Conservation (phyloP, 2,113 vertebrate species). For the Felis catus region DNA sequence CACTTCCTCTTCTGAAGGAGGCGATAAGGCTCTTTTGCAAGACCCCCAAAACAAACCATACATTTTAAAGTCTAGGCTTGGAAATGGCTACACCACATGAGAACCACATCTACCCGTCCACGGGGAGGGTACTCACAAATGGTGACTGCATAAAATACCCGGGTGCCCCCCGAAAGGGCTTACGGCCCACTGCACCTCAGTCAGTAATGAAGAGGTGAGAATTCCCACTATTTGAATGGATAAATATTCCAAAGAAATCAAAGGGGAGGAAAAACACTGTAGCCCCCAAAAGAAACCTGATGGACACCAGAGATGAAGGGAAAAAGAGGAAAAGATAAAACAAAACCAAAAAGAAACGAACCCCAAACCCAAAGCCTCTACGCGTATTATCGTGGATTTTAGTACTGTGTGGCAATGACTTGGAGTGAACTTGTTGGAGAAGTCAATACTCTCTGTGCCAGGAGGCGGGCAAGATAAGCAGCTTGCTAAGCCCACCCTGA, state of each 20-base stretch:
- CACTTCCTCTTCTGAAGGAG: neutral
- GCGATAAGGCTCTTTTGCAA: neutral
- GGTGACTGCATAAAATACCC: too few relatives aligned
- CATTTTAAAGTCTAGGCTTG: neutral
- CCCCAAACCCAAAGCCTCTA: neutral
- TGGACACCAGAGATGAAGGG: neutral
- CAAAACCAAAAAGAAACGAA: neutral
- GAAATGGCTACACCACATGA: rapidly evolving
- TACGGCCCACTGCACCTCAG: rapidly evolving
- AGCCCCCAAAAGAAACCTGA: neutral
- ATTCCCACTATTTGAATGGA: neutral
- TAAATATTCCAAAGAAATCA: neutral
- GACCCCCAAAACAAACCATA: neutral
- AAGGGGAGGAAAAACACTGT: neutral
- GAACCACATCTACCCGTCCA: neutral
- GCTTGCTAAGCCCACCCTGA: too few relatives aligned
- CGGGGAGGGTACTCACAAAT: neutral
- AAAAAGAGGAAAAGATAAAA: neutral
- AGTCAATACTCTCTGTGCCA: neutral
- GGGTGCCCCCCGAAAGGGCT: rapidly evolving
- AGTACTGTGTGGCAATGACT: neutral
- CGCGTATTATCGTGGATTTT: neutral
- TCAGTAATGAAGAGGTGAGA: neutral
- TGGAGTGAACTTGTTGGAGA: neutral
- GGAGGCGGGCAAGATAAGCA: neutral